phyloP scores from a whole-genome alignment of 2,888 invertebrate species.

The Aporophyla nigra region DNA sequence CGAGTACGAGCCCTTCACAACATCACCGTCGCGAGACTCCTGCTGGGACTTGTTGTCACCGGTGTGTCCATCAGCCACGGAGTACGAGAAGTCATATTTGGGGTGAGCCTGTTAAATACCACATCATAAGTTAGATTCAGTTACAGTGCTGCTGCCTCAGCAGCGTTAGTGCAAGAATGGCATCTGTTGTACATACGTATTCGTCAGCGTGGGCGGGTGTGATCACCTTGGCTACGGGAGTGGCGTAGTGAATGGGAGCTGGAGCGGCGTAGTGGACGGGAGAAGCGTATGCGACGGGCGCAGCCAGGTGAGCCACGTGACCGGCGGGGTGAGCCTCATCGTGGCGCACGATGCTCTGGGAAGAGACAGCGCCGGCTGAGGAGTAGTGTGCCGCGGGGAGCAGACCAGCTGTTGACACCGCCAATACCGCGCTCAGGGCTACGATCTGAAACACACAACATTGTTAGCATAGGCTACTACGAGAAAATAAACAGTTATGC shows the following conservation, averaged over 20 bases:
- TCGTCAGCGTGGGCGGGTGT: slow-evolving; percentile 74
- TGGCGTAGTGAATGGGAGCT: slow-evolving; percentile 68
- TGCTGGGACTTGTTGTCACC: slow-evolving; percentile 92
- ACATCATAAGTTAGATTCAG: background rate
- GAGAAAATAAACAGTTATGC: background rate
- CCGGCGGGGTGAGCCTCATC: slow-evolving; percentile 73
- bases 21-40: slow-evolving; percentile 91
- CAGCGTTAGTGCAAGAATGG: background rate
- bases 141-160: background rate
- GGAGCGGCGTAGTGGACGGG: slow-evolving; percentile 69
- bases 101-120: slow-evolving; percentile 85
- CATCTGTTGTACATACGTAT: slow-evolving; percentile 72
- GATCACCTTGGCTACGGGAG: slow-evolving; percentile 74
- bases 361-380: slow-evolving; percentile 81
- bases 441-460: slow-evolving; percentile 73
- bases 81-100: slow-evolving; percentile 90
- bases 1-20: slow-evolving; percentile 90
- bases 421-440: slow-evolving; percentile 80
- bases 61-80: slow-evolving; percentile 90
- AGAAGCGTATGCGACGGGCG: slow-evolving; percentile 63
- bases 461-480: background rate
- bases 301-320: slow-evolving; percentile 65
- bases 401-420: slow-evolving; percentile 82
- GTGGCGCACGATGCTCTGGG: slow-evolving; percentile 86
- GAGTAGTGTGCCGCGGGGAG: slow-evolving; percentile 84